Evolutionary conservation across 2,888 invertebrate species (phyloP).

Genomic region (Sturmia bella): DNA sequence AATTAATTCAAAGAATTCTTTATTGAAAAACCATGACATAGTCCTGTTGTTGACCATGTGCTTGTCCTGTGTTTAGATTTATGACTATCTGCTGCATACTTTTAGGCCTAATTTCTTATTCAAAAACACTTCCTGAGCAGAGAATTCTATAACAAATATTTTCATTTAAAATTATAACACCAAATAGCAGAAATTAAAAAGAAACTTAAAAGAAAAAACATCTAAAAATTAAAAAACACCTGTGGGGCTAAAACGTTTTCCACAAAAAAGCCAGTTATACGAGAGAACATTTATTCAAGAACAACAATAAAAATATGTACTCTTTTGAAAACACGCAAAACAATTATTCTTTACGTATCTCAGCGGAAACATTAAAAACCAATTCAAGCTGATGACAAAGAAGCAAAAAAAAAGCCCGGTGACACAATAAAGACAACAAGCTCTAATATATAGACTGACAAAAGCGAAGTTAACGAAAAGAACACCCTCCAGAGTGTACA

Average conservation of each 20-base stretch:
- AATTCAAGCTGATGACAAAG: slow-evolving; percentile 81
- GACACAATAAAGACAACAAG: slow-evolving; percentile 65
- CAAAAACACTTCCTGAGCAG: too few species aligned
- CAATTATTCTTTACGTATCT: slow-evolving; percentile 82
- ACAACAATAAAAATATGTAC: slow-evolving; percentile 36
- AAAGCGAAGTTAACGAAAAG: slow-evolving; percentile 37
- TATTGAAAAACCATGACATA: too few species aligned
- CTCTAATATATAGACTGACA: slow-evolving; percentile 32
- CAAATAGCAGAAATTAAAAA: too few species aligned
- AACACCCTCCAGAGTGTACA: slow-evolving; percentile 49
- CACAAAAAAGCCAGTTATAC: slow-evolving; percentile 9
- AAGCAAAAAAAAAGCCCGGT: slow-evolving; percentile 59
- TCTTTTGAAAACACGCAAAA: slow-evolving; percentile 77
- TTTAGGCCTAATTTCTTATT: too few species aligned
- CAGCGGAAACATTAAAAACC: slow-evolving; percentile 82
- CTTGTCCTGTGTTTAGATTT: too few species aligned
- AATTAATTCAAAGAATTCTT: too few species aligned
- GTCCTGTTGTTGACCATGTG: too few species aligned
- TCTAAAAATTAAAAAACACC: slow-evolving; percentile 61
- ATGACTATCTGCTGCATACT: too few species aligned
- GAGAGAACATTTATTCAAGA: not conserved
- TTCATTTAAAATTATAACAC: too few species aligned
- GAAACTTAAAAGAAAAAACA: not conserved
- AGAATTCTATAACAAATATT: too few species aligned
- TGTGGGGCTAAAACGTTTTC: slow-evolving; percentile 62